These are phyloP conservation scores for Ctenomys sociabilis DNA, from an alignment of 2,113 vertebrate species.

Conservation along the genomic window DNA sequence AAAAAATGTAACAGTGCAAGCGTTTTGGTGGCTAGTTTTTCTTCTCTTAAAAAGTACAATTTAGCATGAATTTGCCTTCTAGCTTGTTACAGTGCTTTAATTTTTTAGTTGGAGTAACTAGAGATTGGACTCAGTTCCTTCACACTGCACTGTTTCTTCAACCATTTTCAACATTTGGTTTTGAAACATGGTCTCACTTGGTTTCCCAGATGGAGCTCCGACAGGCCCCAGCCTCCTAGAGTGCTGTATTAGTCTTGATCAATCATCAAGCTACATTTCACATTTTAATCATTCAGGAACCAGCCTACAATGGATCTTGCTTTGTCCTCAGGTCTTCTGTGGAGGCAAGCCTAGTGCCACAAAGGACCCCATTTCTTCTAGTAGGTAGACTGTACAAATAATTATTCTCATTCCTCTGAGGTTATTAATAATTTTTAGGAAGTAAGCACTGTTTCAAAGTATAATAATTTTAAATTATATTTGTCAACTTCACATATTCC, in stretches of 20 bases:
- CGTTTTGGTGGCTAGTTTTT: background rate
- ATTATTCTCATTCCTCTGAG: conserved; percentile 2
- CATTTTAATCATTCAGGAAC: background rate
- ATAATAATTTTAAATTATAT: background rate
- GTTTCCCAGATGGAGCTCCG: background rate
- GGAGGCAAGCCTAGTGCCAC: background rate
- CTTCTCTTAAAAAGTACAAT: background rate
- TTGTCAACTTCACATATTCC: background rate
- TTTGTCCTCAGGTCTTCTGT: background rate
- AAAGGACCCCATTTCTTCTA: background rate
- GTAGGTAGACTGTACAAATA: background rate
- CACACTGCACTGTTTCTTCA: background rate
- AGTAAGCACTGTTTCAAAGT: background rate
- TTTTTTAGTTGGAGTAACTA: background rate
- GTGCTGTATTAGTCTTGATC: no score
- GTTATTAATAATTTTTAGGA: background rate
- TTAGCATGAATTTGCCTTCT: background rate
- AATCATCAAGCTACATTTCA: no score
- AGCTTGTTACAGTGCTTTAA: background rate
- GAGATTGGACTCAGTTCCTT: background rate
- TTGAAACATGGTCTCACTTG: background rate
- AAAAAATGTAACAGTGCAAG: background rate
- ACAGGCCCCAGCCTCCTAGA: no score
- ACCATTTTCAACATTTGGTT: background rate
- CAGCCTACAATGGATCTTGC: background rate